Evolutionary conservation across 2,113 vertebrate species (phyloP).

Genomic region (Phasianus colchicus): DNA sequence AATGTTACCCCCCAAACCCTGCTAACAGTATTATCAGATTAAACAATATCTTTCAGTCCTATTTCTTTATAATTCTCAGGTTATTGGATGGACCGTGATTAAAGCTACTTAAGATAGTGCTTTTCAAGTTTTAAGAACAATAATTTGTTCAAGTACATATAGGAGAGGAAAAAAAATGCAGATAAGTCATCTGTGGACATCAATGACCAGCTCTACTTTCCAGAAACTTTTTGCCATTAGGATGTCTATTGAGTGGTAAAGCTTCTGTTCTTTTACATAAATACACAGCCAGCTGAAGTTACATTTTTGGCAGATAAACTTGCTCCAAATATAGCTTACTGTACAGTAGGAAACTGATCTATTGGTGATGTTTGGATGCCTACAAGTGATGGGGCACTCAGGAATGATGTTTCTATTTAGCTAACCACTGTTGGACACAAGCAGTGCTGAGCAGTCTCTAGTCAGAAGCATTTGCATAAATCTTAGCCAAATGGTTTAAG

Average conservation of each 20-base stretch:
- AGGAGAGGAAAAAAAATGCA: not conserved
- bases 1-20: fast-evolving
- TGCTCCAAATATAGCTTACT: not conserved
- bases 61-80: not conserved
- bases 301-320: not conserved
- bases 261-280: not conserved
- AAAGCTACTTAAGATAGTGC: not conserved
- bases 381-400: not conserved
- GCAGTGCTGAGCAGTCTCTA: not conserved
- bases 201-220: not conserved
- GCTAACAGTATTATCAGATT: not conserved
- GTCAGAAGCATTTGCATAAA: not conserved
- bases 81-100: not conserved
- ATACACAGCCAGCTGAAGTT: not conserved
- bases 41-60: not conserved
- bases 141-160: not conserved
- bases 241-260: not conserved
- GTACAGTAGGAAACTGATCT: not conserved
- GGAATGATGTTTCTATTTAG: constrained; percentile 10
- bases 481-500: not conserved
- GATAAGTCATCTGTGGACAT: not conserved
- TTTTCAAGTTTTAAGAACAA: not conserved
- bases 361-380: not conserved
- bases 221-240: not conserved
- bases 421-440: not conserved